Conservation (phyloP, 2,113 vertebrate genomes). For the Monopterus albus region DNA sequence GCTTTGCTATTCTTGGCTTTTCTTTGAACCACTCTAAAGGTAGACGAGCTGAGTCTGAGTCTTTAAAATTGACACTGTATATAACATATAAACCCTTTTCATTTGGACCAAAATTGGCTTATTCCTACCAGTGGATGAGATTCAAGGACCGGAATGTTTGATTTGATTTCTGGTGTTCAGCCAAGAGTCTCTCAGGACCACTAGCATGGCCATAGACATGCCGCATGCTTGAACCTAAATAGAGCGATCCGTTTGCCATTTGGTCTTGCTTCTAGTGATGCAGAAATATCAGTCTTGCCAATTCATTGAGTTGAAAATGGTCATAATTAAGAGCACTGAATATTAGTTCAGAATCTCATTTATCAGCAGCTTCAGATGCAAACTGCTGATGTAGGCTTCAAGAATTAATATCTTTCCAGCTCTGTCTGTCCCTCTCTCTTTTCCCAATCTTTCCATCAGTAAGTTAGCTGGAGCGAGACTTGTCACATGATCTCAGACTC, state of each 20-base stretch:
- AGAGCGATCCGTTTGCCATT: too few relatives aligned
- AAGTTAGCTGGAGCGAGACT: constrained; percentile 52
- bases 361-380: background rate
- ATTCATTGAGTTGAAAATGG: background rate
- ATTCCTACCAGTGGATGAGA: background rate
- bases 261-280: background rate
- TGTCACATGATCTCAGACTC: constrained; percentile 59
- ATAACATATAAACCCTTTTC: too few relatives aligned
- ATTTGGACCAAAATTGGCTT: too few relatives aligned
- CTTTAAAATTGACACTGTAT: too few relatives aligned
- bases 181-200: background rate
- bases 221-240: background rate
- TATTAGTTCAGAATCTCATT: background rate
- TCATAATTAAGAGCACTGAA: background rate
- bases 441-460: constrained; percentile 40
- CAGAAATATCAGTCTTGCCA: background rate
- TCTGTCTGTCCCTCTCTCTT: background rate
- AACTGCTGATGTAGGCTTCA: background rate
- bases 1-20: too few relatives aligned
- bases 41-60: too few relatives aligned
- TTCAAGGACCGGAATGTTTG: background rate
- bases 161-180: background rate
- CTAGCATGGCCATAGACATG: background rate
- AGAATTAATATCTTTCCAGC: constrained; percentile 7
- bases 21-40: too few relatives aligned